These are phyloP conservation scores for Lithodes maja DNA, from an alignment of 2,888 invertebrate genomes.

Conservation along the genomic window DNA sequence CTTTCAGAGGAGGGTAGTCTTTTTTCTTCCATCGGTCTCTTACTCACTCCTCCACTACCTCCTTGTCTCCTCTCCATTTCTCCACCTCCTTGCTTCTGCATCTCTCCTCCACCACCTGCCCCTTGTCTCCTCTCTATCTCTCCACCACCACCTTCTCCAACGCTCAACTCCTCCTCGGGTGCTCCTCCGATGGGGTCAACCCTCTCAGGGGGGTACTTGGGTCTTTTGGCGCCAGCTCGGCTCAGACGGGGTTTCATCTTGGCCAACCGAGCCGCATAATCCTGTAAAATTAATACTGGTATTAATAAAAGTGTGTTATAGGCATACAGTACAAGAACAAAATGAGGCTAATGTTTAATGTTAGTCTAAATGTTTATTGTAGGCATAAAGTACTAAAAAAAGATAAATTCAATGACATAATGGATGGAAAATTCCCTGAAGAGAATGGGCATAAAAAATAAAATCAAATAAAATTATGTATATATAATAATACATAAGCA, in stretches of 20 bases:
- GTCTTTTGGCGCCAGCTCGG: constrained; percentile 32
- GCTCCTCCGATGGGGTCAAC: constrained; percentile 10
- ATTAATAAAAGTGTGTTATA: no score
- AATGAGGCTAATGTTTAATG: no score
- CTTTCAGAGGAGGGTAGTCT: constrained; percentile 60
- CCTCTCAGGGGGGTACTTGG: constrained; percentile 5
- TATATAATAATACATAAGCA: no score
- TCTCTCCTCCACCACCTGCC: neutral
- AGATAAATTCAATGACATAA: no score
- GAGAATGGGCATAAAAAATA: no score
- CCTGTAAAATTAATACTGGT: constrained; percentile 37
- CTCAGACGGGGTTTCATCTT: constrained; percentile 64
- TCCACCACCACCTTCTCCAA: neutral
- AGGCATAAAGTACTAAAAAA: no score
- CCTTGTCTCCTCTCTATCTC: neutral
- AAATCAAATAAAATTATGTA: no score
- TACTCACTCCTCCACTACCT: neutral
- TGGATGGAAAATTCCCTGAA: no score
- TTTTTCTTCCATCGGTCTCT: constrained; percentile 41
- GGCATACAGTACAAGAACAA: no score
- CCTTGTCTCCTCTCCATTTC: neutral
- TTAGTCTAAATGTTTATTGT: no score
- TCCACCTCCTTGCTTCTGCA: neutral
- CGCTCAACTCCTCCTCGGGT: neutral
- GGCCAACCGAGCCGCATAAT: constrained; percentile 63